Conservation (phyloP, 2,888 invertebrate species). For the Apamea monoglypha region DNA sequence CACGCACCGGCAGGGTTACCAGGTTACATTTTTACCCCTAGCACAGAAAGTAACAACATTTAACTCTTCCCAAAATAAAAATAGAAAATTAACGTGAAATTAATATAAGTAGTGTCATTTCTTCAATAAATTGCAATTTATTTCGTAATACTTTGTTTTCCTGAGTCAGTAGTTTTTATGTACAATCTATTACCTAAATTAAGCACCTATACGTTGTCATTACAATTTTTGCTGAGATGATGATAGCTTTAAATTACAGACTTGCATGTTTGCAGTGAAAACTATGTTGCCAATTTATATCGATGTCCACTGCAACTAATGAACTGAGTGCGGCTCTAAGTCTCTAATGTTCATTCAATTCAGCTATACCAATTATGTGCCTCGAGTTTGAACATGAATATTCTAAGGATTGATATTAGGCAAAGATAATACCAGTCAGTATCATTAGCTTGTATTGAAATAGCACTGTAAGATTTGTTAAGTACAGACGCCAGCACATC, state of each 20-base stretch:
- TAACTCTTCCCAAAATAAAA: background rate
- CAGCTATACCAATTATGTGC: background rate
- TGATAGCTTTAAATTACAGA: background rate
- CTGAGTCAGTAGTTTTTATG: background rate
- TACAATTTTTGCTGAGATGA: background rate
- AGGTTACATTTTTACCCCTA: background rate
- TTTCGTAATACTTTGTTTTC: background rate
- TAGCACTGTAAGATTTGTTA: too few relatives aligned
- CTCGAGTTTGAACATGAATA: background rate
- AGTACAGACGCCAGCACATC: too few relatives aligned
- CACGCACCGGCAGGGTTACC: constrained; percentile 2
- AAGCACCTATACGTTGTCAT: too few relatives aligned
- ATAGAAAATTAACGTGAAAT: background rate
- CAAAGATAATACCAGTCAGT: background rate
- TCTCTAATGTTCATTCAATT: background rate
- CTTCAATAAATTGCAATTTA: background rate
- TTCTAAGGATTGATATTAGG: background rate
- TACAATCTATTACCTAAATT: too few relatives aligned
- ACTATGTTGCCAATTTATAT: background rate
- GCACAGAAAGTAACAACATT: background rate
- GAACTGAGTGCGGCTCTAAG: too few relatives aligned
- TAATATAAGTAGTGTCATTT: background rate
- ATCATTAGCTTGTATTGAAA: background rate
- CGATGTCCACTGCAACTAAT: background rate
- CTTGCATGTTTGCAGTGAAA: background rate